phyloP scores from a whole-genome alignment of 2,888 invertebrate species.

The Lacanobia oleracea region DNA sequence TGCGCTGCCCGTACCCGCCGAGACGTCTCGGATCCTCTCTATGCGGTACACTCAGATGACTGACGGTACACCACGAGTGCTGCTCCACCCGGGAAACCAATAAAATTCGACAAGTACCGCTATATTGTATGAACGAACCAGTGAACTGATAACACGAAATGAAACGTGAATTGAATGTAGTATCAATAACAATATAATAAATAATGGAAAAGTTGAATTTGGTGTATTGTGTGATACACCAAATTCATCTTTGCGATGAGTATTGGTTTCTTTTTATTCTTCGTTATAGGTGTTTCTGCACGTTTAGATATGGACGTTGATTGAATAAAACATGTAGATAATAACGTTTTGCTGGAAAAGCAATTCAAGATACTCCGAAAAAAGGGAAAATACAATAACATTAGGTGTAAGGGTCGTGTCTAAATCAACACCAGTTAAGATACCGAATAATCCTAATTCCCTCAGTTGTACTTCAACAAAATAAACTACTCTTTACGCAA shows the following conservation, averaged over 20 bases:
- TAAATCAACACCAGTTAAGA: not conserved
- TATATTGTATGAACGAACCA: slow-evolving; percentile 66
- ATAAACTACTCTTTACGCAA: not conserved
- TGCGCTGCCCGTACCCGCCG: slow-evolving; percentile 41
- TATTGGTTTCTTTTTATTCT: slow-evolving; percentile 45
- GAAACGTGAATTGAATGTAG: slow-evolving; percentile 69
- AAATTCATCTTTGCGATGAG: slow-evolving; percentile 14
- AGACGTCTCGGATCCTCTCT: slow-evolving; percentile 48
- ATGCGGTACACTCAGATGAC: slow-evolving; percentile 66
- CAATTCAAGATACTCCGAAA: slow-evolving; percentile 2
- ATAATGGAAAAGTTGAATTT: slow-evolving; percentile 53
- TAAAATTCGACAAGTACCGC: slow-evolving; percentile 71
- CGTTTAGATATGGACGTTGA: slow-evolving; percentile 32
- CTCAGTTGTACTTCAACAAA: not conserved
- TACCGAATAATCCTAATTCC: not conserved
- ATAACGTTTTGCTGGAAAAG: slow-evolving; percentile 11
- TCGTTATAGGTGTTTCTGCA: slow-evolving; percentile 26
- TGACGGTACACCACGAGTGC: slow-evolving; percentile 75
- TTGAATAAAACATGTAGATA: slow-evolving; percentile 40
- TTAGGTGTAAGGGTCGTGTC: not conserved
- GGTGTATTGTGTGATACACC: slow-evolving; percentile 34
- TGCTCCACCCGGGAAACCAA: slow-evolving; percentile 72
- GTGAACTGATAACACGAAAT: slow-evolving; percentile 71
- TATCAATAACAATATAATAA: slow-evolving; percentile 65
- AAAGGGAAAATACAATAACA: slow-evolving; percentile 1